These are phyloP conservation scores for Pleuronectes platessa DNA, from an alignment of 2,113 vertebrate genomes.

Conservation along the genomic window DNA sequence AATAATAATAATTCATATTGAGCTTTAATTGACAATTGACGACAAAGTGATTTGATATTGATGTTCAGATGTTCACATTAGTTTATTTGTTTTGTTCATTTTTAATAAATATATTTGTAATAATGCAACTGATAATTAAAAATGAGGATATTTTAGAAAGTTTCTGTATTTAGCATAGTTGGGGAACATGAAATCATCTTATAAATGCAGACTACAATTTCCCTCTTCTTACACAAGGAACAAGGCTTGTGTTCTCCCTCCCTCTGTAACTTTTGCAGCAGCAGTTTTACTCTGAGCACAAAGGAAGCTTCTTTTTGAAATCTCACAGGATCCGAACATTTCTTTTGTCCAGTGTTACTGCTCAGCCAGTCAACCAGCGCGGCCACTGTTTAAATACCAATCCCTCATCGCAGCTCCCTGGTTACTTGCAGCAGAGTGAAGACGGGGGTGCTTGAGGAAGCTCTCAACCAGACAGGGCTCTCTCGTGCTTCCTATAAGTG, in stretches of 20 bases:
- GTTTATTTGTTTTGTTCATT: neutral
- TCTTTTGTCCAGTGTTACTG: constrained; percentile 57
- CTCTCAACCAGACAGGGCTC: constrained; percentile 45
- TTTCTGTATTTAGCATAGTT: neutral
- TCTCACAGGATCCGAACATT: constrained; percentile 15
- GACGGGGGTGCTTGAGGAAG: constrained; percentile 45
- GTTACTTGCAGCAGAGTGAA: constrained; percentile 40
- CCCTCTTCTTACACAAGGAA: neutral
- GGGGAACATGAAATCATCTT: neutral
- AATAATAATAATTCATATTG: too few relatives aligned
- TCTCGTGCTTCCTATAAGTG: constrained; percentile 50
- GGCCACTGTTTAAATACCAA: constrained; percentile 52
- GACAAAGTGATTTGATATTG: neutral
- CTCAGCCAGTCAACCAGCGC: constrained; percentile 31
- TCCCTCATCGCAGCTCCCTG: constrained; percentile 49
- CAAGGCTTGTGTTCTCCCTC: neutral
- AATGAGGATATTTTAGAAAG: neutral
- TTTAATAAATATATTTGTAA: too few relatives aligned
- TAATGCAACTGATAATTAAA: neutral
- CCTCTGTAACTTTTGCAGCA: constrained; percentile 3
- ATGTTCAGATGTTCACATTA: neutral
- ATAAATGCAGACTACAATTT: neutral
- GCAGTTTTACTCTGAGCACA: constrained; percentile 12
- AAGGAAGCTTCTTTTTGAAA: constrained; percentile 33
- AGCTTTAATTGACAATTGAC: too few relatives aligned